phyloP scores from a whole-genome alignment of 2,797 vertebrate genomes.

The Propithecus perrieri region DNA sequence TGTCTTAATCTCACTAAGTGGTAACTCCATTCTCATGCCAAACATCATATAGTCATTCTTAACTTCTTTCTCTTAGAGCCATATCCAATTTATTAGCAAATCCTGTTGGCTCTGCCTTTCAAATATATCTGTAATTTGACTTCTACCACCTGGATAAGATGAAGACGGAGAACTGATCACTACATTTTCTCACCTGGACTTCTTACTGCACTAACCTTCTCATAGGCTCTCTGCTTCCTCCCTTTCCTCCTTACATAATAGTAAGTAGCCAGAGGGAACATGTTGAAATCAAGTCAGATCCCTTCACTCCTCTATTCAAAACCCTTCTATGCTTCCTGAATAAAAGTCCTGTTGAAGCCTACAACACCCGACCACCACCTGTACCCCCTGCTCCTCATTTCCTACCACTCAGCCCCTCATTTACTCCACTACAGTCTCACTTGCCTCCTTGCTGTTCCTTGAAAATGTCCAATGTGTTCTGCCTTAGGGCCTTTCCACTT shows the following conservation, averaged over 20 bases:
- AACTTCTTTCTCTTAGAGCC: conserved; percentile 21
- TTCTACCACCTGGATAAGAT: background rate
- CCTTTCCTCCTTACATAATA: background rate
- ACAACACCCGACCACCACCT: background rate
- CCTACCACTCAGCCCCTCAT: background rate
- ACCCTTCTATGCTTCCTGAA: background rate
- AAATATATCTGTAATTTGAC: conserved; percentile 20
- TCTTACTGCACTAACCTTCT: conserved; percentile 20
- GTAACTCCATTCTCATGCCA: conserved; percentile 7
- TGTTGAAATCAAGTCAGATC: background rate
- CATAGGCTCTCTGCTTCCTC: background rate
- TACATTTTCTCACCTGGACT: background rate
- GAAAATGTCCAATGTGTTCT: background rate
- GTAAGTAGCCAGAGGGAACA: background rate
- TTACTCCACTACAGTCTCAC: background rate
- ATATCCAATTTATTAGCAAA: conserved; percentile 1
- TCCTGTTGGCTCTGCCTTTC: background rate
- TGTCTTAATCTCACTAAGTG: conserved; percentile 14
- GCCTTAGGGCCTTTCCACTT: background rate
- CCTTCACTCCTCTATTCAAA: background rate
- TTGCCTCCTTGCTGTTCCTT: background rate
- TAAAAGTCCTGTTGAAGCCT: background rate
- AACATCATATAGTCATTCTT: conserved; percentile 25
- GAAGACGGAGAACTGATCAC: background rate
- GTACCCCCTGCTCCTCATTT: background rate